phyloP scores from a whole-genome alignment of 1,140 invertebrate species.

The Pristionchus pacificus region DNA sequence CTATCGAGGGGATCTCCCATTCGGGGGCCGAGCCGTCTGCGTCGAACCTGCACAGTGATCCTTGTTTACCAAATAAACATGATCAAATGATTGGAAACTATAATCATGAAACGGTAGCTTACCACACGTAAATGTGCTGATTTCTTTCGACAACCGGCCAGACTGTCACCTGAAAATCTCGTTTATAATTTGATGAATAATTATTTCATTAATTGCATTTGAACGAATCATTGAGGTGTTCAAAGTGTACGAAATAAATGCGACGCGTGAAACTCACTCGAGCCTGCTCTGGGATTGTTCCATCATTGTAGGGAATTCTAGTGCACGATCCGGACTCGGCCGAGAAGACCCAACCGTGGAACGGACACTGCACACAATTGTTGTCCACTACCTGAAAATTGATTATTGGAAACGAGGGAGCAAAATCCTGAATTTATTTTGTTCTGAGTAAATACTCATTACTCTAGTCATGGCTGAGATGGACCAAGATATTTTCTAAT shows the following conservation, averaged over 20 bases:
- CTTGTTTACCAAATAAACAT: too few species aligned
- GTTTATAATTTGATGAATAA: neutral
- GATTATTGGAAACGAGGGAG: too few species aligned
- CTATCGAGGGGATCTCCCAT: conserved; percentile 68
- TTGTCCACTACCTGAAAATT: conserved; percentile 67
- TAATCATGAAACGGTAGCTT: conserved; percentile 36
- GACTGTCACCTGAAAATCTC: conserved; percentile 36
- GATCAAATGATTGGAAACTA: conserved; percentile 59
- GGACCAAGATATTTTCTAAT: too few species aligned
- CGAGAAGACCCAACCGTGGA: conserved; percentile 78
- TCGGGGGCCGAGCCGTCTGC: conserved; percentile 68
- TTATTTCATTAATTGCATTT: neutral
- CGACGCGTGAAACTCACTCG: conserved; percentile 59
- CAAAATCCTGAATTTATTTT: too few species aligned
- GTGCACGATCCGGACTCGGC: conserved; percentile 70
- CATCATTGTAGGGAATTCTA: conserved; percentile 68
- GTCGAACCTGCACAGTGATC: conserved; percentile 77
- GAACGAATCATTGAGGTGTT: neutral
- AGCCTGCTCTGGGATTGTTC: conserved; percentile 61
- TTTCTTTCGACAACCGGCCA: conserved; percentile 48
- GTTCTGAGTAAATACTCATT: too few species aligned
- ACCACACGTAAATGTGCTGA: conserved; percentile 35
- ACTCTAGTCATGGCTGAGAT: too few species aligned
- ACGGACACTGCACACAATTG: conserved; percentile 77
- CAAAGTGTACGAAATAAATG: neutral